A percentile compares a stretch with the other conserved stretches of the same genome.
These are phyloP conservation scores for Saccostrea echinata DNA, from an alignment of 1,140 invertebrate genomes.

Conservation along the genomic window DNA sequence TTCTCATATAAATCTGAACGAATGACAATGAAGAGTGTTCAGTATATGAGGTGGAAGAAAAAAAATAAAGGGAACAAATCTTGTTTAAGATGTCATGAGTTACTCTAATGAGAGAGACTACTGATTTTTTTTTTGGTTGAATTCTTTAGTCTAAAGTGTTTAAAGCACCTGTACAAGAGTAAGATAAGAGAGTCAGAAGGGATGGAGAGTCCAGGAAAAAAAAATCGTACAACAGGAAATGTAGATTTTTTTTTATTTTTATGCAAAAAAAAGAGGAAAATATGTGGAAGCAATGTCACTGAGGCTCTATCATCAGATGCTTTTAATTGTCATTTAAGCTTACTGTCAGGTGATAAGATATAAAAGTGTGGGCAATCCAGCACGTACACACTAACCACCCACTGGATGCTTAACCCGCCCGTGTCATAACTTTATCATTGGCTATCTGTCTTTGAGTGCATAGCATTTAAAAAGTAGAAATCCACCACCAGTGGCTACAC, in stretches of 20 bases:
- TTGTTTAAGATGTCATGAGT: background rate
- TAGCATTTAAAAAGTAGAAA: slow-evolving; percentile 20
- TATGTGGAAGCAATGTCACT: background rate
- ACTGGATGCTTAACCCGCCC: slow-evolving; percentile 11
- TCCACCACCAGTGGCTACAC: background rate
- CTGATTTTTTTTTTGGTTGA: background rate
- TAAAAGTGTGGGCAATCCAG: slow-evolving; percentile 8
- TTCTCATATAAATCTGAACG: background rate
- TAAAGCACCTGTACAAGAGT: slow-evolving; percentile 10
- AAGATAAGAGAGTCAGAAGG: background rate
- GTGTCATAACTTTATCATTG: slow-evolving; percentile 22
- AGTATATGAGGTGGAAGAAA: background rate
- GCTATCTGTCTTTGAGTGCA: slow-evolving; percentile 11
- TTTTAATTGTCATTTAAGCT: slow-evolving; percentile 32
- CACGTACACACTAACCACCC: slow-evolving; percentile 4
- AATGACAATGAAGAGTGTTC: background rate
- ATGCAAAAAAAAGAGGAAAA: background rate
- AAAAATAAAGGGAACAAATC: background rate
- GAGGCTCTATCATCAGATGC: background rate
- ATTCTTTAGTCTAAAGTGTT: background rate
- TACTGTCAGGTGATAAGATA: slow-evolving; percentile 24
- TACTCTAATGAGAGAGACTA: background rate
- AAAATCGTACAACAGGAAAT: background rate
- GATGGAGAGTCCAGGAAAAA: slow-evolving; percentile 17
- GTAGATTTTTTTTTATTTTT: background rate